Conservation (phyloP, 2,888 invertebrate genomes). For the Cosmia pyralina region DNA sequence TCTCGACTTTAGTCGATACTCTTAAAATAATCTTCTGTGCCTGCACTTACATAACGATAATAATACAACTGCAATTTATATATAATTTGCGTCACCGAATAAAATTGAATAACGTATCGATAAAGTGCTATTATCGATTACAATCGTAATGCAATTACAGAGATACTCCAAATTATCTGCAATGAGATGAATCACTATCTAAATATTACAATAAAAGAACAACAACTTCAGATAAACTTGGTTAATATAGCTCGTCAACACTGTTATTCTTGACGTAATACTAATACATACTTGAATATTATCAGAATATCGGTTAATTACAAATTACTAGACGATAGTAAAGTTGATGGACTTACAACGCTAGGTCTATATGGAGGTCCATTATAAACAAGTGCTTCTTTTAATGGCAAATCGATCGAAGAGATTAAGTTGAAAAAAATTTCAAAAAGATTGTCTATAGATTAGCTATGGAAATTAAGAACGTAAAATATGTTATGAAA, state of each 20-base stretch:
- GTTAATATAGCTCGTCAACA: neutral
- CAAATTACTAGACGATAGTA: neutral
- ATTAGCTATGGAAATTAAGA: neutral
- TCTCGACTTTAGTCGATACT: neutral
- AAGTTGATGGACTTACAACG: neutral
- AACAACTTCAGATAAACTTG: slow-evolving; percentile 16
- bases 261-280: neutral
- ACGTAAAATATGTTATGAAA: neutral
- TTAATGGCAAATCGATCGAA: neutral
- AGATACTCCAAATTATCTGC: slow-evolving; percentile 26
- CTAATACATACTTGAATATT: neutral
- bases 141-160: slow-evolving; percentile 13
- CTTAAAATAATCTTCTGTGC: neutral
- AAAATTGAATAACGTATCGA: slow-evolving; percentile 10
- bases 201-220: neutral
- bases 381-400: too few species aligned
- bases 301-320: neutral
- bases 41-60: slow-evolving; percentile 7
- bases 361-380: neutral
- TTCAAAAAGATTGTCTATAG: neutral
- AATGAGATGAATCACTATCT: neutral
- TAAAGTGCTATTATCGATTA: slow-evolving; percentile 5
- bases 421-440: neutral
- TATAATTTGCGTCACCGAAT: slow-evolving; percentile 1
- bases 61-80: neutral